A percentile compares a stretch with the other conserved stretches of the same genome.
phyloP scores from a whole-genome alignment of 2,797 vertebrate species.

The Stomatorhinus walkeri region DNA sequence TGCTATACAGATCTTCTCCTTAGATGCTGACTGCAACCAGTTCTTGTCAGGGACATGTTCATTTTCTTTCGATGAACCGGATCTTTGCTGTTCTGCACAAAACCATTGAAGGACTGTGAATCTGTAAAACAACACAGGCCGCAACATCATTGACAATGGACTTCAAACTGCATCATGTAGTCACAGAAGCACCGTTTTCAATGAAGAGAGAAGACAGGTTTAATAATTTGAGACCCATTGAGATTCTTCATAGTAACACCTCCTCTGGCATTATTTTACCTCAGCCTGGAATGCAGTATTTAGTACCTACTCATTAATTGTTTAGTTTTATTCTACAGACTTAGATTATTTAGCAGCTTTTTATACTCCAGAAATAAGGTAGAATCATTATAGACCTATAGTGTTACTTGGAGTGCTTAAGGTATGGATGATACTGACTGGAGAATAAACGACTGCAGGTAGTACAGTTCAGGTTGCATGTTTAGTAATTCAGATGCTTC shows the following conservation, averaged over 20 bases:
- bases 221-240: not conserved
- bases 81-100: not conserved
- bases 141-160: not conserved
- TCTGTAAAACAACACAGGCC: not conserved
- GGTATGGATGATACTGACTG: not conserved
- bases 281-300: not conserved
- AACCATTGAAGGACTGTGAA: not conserved
- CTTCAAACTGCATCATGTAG: not conserved
- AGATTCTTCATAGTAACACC: not conserved
- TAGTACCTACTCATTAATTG: not conserved
- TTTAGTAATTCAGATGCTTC: not conserved
- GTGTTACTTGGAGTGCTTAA: not conserved
- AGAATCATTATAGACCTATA: not conserved
- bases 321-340: not conserved
- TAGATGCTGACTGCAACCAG: constrained; percentile 16
- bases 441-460: not conserved
- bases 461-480: not conserved
- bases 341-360: not conserved
- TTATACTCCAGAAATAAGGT: not conserved
- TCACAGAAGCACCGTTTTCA: not conserved
- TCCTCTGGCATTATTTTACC: not conserved
- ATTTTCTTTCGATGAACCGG: not conserved
- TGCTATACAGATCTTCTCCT: constrained; percentile 17
- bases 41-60: not conserved
- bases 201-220: not conserved